These are phyloP conservation scores for Echinops telfairi DNA, from an alignment of 2,113 vertebrate species.

Conservation along the genomic window DNA sequence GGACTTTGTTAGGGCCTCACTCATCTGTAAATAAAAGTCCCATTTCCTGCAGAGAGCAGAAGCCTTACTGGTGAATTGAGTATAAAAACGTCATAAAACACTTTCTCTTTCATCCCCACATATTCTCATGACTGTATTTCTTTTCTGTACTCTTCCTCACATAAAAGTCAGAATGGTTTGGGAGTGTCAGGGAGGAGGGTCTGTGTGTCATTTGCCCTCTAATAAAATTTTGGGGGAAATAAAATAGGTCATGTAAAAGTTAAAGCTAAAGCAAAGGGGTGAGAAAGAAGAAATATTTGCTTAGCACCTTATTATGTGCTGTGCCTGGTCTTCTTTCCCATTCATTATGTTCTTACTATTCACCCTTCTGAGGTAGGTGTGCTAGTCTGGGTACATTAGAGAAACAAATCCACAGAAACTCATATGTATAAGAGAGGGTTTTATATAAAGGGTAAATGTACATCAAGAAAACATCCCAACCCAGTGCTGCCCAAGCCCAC, in stretches of 20 bases:
- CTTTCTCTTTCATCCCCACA: not conserved
- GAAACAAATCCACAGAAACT: too few species aligned
- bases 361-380: not conserved
- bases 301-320: not conserved
- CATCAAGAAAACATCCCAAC: too few species aligned
- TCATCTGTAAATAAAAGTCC: not conserved
- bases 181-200: too few species aligned
- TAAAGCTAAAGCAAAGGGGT: not conserved
- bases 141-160: not conserved
- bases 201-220: not conserved
- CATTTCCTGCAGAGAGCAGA: not conserved
- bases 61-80: not conserved
- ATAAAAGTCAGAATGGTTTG: not conserved
- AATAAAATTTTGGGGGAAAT: not conserved
- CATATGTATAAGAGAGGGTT: too few species aligned
- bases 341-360: not conserved
- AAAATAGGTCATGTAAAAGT: not conserved
- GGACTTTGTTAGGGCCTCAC: not conserved
- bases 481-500: too few species aligned
- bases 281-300: not conserved
- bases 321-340: not conserved
- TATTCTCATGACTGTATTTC: not conserved
- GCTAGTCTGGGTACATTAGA: too few species aligned
- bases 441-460: too few species aligned
- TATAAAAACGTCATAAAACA: not conserved